These are phyloP conservation scores for Lontra canadensis DNA, from an alignment of 2,113 vertebrate genomes.

Conservation along the genomic window DNA sequence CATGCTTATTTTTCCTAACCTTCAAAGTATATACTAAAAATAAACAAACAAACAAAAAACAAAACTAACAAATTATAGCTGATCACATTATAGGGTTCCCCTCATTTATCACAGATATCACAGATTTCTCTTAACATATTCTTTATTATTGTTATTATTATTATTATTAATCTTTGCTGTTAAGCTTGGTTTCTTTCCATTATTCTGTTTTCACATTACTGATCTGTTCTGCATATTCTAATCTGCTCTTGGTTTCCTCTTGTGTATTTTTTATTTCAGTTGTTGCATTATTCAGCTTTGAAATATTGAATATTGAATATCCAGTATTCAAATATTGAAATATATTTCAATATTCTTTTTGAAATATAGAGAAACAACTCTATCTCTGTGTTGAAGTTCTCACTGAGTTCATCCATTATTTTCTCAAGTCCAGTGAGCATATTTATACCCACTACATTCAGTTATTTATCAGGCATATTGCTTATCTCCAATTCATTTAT, in stretches of 20 bases:
- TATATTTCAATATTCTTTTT: no score
- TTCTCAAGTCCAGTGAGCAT: neutral
- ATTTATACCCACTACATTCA: neutral
- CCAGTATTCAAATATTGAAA: no score
- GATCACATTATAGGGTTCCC: neutral
- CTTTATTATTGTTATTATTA: neutral
- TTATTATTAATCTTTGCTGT: neutral
- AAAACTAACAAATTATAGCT: neutral
- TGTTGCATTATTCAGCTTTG: neutral
- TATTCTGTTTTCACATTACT: neutral
- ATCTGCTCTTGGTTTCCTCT: neutral
- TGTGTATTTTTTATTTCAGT: neutral
- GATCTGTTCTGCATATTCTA: neutral
- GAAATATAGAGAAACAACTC: no score
- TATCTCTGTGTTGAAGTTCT: neutral
- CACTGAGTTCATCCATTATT: neutral
- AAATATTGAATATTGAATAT: no score
- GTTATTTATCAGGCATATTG: neutral
- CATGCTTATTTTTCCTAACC: neutral
- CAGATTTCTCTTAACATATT: neutral
- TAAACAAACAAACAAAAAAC: neutral
- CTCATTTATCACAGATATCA: neutral
- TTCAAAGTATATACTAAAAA: neutral
- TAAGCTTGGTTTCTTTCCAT: neutral
- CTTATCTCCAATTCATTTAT: neutral